A percentile compares a stretch with the other conserved stretches of the same genome.
Evolutionary conservation across 2,888 invertebrate genomes (phyloP).

Genomic region (Acanthoscelides obtectus): DNA sequence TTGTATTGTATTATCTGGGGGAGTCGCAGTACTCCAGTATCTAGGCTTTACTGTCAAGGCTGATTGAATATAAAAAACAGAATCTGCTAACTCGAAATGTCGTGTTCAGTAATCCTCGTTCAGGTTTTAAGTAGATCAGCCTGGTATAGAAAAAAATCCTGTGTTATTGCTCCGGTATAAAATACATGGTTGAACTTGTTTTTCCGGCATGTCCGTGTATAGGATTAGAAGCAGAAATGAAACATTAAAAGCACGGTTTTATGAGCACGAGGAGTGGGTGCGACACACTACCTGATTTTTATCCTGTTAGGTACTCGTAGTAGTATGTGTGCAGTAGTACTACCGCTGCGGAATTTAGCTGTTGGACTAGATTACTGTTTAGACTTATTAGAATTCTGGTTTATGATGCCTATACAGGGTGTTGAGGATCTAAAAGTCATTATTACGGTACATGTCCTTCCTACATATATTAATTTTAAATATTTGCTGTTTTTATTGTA

Average conservation of each 20-base stretch:
- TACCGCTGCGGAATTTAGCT: neutral
- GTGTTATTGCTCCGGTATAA: constrained; percentile 6
- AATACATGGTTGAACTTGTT: constrained; percentile 17
- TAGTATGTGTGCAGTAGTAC: neutral
- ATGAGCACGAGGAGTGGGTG: constrained; percentile 1
- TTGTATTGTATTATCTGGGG: too few species aligned
- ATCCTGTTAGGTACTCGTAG: neutral
- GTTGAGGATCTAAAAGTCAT: too few species aligned
- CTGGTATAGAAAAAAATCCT: neutral
- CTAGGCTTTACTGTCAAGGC: too few species aligned
- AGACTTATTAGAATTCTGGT: neutral
- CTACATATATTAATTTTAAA: too few species aligned
- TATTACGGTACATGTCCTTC: too few species aligned
- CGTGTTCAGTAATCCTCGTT: neutral
- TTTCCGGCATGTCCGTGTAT: constrained; percentile 14
- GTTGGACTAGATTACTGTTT: neutral
- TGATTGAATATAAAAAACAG: too few species aligned
- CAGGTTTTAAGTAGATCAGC: neutral
- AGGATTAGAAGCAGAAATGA: constrained; percentile 2
- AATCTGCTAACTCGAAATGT: neutral
- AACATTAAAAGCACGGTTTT: neutral
- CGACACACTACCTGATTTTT: neutral
- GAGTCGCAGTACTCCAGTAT: too few species aligned
- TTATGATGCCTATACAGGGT: neutral
- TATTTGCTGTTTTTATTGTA: too few species aligned